Evolutionary conservation across 2,797 vertebrate species (phyloP).

Genomic region (Muraenolepis orangiensis): DNA sequence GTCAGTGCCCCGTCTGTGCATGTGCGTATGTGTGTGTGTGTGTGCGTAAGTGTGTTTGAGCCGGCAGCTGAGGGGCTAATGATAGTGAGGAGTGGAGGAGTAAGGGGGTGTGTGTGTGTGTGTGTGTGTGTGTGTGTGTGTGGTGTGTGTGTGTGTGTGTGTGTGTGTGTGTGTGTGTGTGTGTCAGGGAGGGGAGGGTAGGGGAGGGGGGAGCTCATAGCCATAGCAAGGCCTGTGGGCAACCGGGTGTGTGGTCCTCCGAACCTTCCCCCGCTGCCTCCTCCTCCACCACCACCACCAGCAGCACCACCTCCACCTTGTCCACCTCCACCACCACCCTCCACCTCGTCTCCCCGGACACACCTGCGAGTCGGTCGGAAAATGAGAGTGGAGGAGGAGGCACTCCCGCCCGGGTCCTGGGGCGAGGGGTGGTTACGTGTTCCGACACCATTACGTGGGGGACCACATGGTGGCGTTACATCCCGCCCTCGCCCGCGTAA

Average conservation of each 20-base stretch:
- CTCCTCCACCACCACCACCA: neutral
- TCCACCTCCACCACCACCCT: neutral
- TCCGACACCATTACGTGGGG: too few species aligned
- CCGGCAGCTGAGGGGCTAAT: conserved; percentile 60
- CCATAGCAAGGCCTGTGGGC: conserved; percentile 46
- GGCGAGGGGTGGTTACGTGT: neutral
- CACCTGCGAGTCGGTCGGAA: conserved; percentile 66
- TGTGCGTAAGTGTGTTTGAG: neutral
- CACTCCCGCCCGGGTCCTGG: conserved; percentile 36
- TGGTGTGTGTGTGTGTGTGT: conserved; percentile 6
- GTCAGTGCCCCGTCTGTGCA: conserved; percentile 17
- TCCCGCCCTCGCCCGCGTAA: neutral
- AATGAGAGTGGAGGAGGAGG: conserved; percentile 41
- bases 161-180: neutral
- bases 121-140: conserved; percentile 30
- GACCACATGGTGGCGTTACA: neutral
- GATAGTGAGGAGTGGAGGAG: conserved; percentile 52
- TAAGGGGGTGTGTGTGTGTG: neutral
- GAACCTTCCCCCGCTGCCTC: too few species aligned
- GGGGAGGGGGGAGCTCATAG: conserved; percentile 47
- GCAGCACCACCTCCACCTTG: neutral
- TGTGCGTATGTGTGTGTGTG: neutral
- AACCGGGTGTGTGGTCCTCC: conserved; percentile 68
- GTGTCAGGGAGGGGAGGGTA: neutral
- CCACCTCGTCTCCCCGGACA: conserved; percentile 34